Base-by-base conservation (phyloP, 2,113 vertebrate genomes). In the Lycocorax pyrrhopterus region DNA sequence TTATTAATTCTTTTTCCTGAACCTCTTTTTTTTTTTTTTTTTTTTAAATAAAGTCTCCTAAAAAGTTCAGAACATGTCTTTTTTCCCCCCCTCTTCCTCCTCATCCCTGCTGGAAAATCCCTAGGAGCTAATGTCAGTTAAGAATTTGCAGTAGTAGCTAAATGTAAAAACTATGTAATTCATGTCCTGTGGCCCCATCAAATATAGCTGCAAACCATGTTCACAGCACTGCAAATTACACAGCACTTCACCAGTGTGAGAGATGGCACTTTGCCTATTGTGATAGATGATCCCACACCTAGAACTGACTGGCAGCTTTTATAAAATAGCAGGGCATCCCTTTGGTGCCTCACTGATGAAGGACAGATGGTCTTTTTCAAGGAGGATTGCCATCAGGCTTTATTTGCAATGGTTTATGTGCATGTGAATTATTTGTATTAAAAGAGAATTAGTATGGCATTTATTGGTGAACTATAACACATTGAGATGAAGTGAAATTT, bases 291-390 rank as follows among this genome's bases (percentile, higher is more conserved):
- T 90, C 69, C 94, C 80, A 83, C 84, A 93, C 77, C 73, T 95
- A 86, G 62, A 78, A 58, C 2, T 89, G 69, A 87, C 58, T 89
- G 78, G n/a, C 52, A 89, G 74, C 52, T 96, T 85, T 68, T 30
- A 49, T 58, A 44, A 73, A 72, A 58, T 35, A 64, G 41, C n/a
- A 9, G 62, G 39, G 74, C 68, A 91, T 59, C 44, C 46, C 39
- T 88, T 92, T 85, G 84, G 82, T 90, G 63, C 68, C 46, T 35
- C 32, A 30, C 32, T 71, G 68, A 39, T 55, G 59, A 69, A 68
- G 68, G 91, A 93, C 78, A 96, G 86, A 92, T 96, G 90, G 71
- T 79, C 52, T 68, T 94, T 74, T 87, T 83, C 77, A 88, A 80
- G 82, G 17, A 90, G 49, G 86, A 91, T 58, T 92, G 47, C 53